phyloP scores from a whole-genome alignment of 2,888 invertebrate species.

The Callyntrura sp. region DNA sequence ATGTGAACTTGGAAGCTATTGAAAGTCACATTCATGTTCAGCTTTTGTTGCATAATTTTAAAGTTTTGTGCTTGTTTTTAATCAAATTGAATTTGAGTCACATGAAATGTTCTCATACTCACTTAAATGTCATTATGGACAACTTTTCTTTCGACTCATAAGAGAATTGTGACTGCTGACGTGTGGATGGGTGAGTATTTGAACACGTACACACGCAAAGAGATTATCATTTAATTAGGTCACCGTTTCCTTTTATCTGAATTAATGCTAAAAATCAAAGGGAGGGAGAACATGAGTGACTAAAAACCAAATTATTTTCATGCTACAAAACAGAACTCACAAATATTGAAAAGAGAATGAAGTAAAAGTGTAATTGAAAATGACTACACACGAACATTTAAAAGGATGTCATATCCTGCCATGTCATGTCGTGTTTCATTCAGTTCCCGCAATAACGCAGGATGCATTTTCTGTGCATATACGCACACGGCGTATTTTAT shows the following conservation, averaged over 20 bases:
- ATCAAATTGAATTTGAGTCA: neutral
- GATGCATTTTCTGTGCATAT: neutral
- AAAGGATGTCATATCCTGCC: neutral
- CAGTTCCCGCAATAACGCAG: neutral
- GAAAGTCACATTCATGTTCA: neutral
- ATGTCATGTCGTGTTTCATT: neutral
- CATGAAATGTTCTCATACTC: neutral
- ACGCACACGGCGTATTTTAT: neutral
- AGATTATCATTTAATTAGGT: conserved; percentile 26
- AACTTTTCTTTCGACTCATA: neutral
- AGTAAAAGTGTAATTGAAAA: neutral
- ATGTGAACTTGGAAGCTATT: too few species aligned
- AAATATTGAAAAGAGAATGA: neutral
- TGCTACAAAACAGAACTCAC: neutral
- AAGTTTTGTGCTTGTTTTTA: neutral
- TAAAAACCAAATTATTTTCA: neutral
- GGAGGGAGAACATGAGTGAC: neutral
- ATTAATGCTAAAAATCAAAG: neutral
- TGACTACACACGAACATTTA: neutral
- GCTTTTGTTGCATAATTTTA: neutral
- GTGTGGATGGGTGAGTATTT: conserved; percentile 10
- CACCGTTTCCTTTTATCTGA: conserved; percentile 23
- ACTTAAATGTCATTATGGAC: neutral
- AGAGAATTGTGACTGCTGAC: neutral
- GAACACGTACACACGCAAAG: neutral